Evolutionary conservation across 2,888 invertebrate genomes (phyloP), one percentile per base, ranked within the genome.

Genomic region (Ichneumon xanthorius): DNA sequence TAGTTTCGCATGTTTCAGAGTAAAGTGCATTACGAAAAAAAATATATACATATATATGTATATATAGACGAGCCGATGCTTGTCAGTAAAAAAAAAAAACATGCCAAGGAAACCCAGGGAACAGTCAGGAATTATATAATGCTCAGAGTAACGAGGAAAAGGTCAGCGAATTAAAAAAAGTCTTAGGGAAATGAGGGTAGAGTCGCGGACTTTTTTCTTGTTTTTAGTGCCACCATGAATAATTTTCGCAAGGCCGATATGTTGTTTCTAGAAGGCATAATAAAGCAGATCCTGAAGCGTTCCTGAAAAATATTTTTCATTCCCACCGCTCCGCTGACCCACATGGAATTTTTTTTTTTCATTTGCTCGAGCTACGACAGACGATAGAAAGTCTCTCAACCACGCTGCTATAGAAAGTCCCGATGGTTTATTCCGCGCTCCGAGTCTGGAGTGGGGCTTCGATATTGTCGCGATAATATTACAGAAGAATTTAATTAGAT

Each of bases 361-460:
- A 84, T 76, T 80, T 58, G 37, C 22, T 50, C 76, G 55, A 67
- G 70, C 50, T 7, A 37, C 58, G 73, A 78, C 75, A 81, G 72
- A 73, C 73, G 67, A 84, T 84, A 85, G 82, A 86, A 85, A 82
- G 82, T 86, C 80, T 40, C 55, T 37, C 70, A 53, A 87, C 85
- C 86, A 86, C 79, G 48, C 80, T 87, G 82, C 89, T 87, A 90
- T 92, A 93, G 93, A 93, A 93, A 93, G 93, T 93, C 90, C 86
- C 88, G 88, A 88, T 92, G 91, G 92, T 92, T 91, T 92, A 92
- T 91, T 91, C 90, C 92, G 91, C 88, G 87, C 87, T 81, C 50
- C 53, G 53, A 26, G 58, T 22, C 58, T 4, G 11, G 22, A 16
- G 9, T 6, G 37, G 37, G 55, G 81, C 80, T 70, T 70, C 58